Evolutionary conservation across 2,113 vertebrate species (phyloP).

Genomic region (Salvelinus fontinalis): DNA sequence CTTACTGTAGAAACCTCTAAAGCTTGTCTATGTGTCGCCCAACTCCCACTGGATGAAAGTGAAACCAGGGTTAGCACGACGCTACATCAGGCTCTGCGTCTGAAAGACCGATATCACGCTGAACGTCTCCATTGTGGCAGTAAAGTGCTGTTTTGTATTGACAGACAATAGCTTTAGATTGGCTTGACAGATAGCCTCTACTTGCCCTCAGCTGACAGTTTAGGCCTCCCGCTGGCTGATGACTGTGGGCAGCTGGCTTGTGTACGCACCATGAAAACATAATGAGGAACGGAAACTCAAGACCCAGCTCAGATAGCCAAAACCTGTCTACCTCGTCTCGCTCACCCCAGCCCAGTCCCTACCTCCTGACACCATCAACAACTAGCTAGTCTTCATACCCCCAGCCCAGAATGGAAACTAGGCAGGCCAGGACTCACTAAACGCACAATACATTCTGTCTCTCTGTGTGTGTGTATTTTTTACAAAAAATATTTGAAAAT

Average conservation of each 20-base stretch:
- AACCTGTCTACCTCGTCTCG: background rate
- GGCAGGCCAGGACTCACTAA: conserved; percentile 27
- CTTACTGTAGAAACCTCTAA: background rate
- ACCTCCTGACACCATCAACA: conserved; percentile 35
- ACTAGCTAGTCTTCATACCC: conserved; percentile 19
- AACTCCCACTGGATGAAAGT: conserved; percentile 23
- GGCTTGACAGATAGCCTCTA: conserved; percentile 49
- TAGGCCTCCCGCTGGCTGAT: conserved; percentile 17
- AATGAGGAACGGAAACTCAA: conserved; percentile 54
- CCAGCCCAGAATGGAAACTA: conserved; percentile 26
- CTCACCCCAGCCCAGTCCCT: background rate
- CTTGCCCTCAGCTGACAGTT: conserved; percentile 36
- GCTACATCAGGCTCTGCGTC: background rate
- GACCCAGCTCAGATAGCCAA: conserved; percentile 39
- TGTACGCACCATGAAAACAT: conserved; percentile 49
- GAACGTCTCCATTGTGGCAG: conserved; percentile 39
- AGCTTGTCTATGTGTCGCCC: background rate
- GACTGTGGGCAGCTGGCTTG: conserved; percentile 32
- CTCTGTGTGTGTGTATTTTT: conserved; percentile 1
- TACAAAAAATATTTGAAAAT: too few relatives aligned
- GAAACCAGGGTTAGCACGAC: conserved; percentile 26
- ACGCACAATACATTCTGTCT: background rate
- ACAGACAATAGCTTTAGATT: conserved; percentile 55
- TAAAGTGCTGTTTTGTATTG: conserved; percentile 58
- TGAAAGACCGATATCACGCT: conserved; percentile 42